A percentile compares a stretch with the other conserved stretches of the same genome.
phyloP scores from a whole-genome alignment of 1,140 invertebrate species.

The Heliothis subflexa region DNA sequence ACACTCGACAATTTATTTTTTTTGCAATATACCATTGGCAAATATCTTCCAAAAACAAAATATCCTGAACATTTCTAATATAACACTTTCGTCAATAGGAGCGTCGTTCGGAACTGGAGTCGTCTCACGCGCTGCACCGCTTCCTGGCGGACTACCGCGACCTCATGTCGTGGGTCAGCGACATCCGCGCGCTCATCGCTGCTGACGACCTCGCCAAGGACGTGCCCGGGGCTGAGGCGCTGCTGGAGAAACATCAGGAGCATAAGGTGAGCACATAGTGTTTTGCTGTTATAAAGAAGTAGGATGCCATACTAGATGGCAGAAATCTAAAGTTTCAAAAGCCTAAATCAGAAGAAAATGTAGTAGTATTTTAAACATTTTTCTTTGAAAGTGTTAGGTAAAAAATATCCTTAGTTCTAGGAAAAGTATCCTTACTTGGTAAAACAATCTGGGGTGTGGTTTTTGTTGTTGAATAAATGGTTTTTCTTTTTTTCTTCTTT shows the following conservation, averaged over 20 bases:
- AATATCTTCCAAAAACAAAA: background rate
- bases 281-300: background rate
- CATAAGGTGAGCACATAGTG: slow-evolving; percentile 89
- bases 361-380: too few relatives aligned
- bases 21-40: too few relatives aligned
- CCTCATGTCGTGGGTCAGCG: slow-evolving; percentile 98
- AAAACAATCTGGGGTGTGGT: too few relatives aligned
- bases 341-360: too few relatives aligned
- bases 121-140: slow-evolving; percentile 97
- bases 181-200: slow-evolving; percentile 98
- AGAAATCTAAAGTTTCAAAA: background rate
- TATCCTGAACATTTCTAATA: background rate
- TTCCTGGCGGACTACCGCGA: slow-evolving; percentile 99
- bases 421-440: too few relatives aligned
- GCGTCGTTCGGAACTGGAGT: slow-evolving; percentile 94
- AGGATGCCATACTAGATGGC: background rate
- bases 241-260: slow-evolving; percentile 98
- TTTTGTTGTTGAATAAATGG: too few relatives aligned
- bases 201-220: slow-evolving; percentile 99
- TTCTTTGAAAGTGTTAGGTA: too few relatives aligned
- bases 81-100: too few relatives aligned
- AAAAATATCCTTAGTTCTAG: too few relatives aligned
- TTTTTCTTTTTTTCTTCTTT: too few relatives aligned
- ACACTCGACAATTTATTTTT: too few relatives aligned
- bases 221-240: slow-evolving; percentile 98